Evolutionary conservation across 2,797 vertebrate genomes (phyloP).

Genomic region (Australoheros facetus): DNA sequence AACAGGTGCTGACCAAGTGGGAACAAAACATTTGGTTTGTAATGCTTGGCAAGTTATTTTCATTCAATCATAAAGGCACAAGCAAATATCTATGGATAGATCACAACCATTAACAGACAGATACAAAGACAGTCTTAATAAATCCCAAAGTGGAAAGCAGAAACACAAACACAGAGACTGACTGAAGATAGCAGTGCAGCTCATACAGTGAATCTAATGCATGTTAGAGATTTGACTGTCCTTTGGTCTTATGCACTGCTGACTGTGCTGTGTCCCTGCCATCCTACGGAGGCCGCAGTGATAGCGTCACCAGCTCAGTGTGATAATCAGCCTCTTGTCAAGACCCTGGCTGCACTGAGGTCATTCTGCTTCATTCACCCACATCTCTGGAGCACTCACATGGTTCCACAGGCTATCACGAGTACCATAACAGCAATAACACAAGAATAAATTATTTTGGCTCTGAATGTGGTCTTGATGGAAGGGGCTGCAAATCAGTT

Average conservation of each 20-base stretch:
- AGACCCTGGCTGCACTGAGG: conserved; percentile 50
- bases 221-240: background rate
- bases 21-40: background rate
- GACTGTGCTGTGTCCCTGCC: conserved; percentile 9
- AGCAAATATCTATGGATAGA: background rate
- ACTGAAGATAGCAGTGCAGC: background rate
- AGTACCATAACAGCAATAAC: conserved; percentile 31
- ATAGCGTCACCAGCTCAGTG: conserved; percentile 61
- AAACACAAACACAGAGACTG: background rate
- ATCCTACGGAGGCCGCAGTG: conserved; percentile 45
- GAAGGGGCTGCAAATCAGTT: conserved; percentile 31
- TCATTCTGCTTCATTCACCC: conserved; percentile 64
- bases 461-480: conserved; percentile 1
- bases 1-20: background rate
- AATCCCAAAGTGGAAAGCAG: background rate
- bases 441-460: conserved; percentile 28
- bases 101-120: background rate
- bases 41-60: background rate
- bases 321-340: conserved; percentile 77
- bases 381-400: conserved; percentile 36
- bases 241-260: conserved; percentile 23
- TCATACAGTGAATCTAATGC: background rate
- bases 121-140: background rate
- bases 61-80: background rate
- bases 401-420: conserved; percentile 41